Percentiles rank a stretch among this genome's conserved stretches.
These are phyloP conservation scores for Microcebus ravelobensis DNA, from an alignment of 2,113 vertebrate genomes.

Conservation along the genomic window DNA sequence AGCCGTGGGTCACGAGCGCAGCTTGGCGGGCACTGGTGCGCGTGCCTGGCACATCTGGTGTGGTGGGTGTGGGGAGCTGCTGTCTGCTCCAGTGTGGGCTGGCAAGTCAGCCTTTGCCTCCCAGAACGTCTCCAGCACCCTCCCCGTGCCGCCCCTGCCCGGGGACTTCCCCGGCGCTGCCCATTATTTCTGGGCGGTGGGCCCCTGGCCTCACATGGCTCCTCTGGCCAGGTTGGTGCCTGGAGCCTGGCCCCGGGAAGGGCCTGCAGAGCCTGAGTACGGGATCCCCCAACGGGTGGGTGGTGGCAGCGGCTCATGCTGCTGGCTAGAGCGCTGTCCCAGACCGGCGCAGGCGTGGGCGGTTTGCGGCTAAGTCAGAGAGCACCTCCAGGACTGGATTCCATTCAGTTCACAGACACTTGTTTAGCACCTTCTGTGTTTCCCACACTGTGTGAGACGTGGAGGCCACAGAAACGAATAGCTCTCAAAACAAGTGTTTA, in stretches of 20 bases:
- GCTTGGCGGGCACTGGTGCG: background rate
- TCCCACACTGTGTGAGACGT: background rate
- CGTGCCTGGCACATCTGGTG: background rate
- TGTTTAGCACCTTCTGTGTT: background rate
- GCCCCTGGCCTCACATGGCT: background rate
- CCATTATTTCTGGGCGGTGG: background rate
- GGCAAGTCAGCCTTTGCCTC: background rate
- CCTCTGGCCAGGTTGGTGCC: background rate
- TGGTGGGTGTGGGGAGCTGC: background rate
- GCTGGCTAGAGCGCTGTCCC: background rate
- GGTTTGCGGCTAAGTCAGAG: background rate
- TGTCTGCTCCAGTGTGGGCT: background rate
- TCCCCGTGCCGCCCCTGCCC: background rate
- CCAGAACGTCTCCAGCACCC: rapidly evolving
- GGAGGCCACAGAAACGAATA: background rate
- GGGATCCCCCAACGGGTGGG: background rate
- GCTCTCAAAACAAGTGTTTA: background rate
- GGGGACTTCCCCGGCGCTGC: background rate
- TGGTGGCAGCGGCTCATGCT: too few species aligned
- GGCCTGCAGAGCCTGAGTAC: rapidly evolving
- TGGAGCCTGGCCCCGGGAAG: background rate
- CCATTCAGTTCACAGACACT: background rate
- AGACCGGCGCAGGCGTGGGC: background rate
- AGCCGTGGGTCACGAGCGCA: background rate
- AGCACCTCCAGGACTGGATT: background rate